Percentiles rank a stretch among this genome's conserved stretches.
Conservation (phyloP, 30 jellyfish, hydroid and myxozoan genomes). For the Cassiopea xamachana region DNA sequence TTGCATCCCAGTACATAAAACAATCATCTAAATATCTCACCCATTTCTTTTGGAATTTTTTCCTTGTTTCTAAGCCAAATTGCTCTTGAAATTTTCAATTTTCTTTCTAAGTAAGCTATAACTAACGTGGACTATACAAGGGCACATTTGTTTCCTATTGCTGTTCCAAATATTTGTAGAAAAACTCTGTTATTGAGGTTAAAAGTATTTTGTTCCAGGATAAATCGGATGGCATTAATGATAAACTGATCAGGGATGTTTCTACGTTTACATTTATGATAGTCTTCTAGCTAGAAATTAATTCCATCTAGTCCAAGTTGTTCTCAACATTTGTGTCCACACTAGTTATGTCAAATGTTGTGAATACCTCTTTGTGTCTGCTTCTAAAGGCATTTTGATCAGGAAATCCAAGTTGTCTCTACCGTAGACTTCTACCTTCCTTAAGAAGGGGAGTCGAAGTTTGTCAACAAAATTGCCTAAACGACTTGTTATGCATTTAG, state of each 20-base stretch:
- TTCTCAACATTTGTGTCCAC: constrained; percentile 34
- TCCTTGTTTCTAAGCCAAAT: constrained; percentile 16
- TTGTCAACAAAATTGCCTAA: constrained; percentile 11
- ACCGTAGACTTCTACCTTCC: constrained; percentile 1
- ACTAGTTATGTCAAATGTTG: constrained; percentile 20
- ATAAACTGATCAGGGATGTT: constrained; percentile 15
- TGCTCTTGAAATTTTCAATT: constrained; percentile 17
- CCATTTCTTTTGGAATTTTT: constrained; percentile 30
- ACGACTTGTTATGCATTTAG: constrained; percentile 18
- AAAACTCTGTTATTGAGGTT: background rate
- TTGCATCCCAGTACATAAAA: constrained; percentile 34
- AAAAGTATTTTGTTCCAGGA: constrained; percentile 20
- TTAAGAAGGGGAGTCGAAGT: constrained; percentile 15
- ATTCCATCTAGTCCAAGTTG: constrained; percentile 21
- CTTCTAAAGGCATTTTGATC: constrained; percentile 13
- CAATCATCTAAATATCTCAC: constrained; percentile 30
- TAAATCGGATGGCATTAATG: constrained; percentile 1
- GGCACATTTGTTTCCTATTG: background rate
- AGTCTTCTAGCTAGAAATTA: constrained; percentile 18
- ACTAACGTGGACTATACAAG: constrained; percentile 18
- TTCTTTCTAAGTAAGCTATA: constrained; percentile 21
- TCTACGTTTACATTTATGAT: constrained; percentile 5
- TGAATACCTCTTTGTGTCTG: constrained; percentile 3
- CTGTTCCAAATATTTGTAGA: constrained; percentile 26
- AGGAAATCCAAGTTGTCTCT: constrained; percentile 1